phyloP scores from a whole-genome alignment of 2,113 vertebrate species.

The Hemiscyllium ocellatum region DNA sequence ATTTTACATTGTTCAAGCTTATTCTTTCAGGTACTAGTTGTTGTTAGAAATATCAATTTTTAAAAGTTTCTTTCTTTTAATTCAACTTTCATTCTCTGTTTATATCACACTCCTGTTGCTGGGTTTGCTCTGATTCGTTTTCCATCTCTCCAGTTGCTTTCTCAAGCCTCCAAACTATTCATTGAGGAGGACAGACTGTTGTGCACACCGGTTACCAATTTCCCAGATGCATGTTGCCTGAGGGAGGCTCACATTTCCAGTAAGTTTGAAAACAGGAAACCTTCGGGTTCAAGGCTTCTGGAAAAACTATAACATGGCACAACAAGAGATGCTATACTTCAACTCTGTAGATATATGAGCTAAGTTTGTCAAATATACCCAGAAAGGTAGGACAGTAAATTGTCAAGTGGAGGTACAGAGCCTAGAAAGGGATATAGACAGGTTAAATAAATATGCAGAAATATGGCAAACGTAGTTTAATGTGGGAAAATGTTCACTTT shows the following conservation, averaged over 20 bases:
- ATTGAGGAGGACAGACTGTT: neutral
- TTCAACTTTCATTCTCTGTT: neutral
- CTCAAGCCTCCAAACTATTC: neutral
- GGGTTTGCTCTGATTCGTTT: neutral
- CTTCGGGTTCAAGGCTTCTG: neutral
- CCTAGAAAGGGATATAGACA: too few species aligned
- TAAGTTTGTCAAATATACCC: too few species aligned
- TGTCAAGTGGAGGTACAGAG: too few species aligned
- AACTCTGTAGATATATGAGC: neutral
- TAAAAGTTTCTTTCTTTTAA: neutral
- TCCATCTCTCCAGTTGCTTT: too few species aligned
- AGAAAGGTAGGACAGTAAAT: too few species aligned
- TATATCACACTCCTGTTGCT: neutral
- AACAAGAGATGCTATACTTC: neutral
- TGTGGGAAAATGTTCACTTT: too few species aligned
- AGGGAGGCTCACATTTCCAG: neutral
- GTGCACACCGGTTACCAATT: neutral
- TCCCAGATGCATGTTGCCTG: neutral
- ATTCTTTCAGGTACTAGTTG: neutral
- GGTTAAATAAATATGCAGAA: too few species aligned
- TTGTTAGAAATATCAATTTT: neutral
- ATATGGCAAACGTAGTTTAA: too few species aligned
- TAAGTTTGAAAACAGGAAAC: neutral
- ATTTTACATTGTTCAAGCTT: neutral
- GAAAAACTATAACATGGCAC: neutral